Conservation (phyloP, 37 sponge, comb jelly and placozoan species). For the Dysidea cf. avara region DNA sequence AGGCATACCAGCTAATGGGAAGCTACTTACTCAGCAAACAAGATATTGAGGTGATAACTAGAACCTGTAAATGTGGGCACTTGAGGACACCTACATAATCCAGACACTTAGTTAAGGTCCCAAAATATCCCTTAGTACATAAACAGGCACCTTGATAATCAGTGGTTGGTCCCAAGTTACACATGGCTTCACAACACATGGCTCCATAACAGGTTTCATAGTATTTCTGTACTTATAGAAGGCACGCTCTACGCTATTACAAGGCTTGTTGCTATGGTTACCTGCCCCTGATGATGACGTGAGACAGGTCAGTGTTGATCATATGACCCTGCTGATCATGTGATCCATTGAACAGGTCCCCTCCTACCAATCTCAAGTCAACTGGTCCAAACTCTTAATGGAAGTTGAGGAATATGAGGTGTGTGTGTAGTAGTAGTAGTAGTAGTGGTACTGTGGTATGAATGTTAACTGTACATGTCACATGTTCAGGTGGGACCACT, state of each 20-base stretch:
- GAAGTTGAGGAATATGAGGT: slow-evolving; percentile 73
- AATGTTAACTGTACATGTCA: too few species aligned
- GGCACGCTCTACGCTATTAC: slow-evolving; percentile 38
- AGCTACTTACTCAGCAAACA: slow-evolving; percentile 68
- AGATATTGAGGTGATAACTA: slow-evolving; percentile 18
- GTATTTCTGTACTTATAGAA: slow-evolving; percentile 17
- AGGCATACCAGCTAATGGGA: slow-evolving; percentile 62
- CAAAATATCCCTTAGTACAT: too few species aligned
- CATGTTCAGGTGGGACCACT: too few species aligned
- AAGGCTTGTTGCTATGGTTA: slow-evolving; percentile 63
- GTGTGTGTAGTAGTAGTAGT: too few species aligned
- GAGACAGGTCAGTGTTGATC: neutral
- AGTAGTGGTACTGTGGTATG: too few species aligned
- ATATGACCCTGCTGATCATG: too few species aligned
- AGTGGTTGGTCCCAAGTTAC: neutral
- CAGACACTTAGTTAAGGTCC: too few species aligned
- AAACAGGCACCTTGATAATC: neutral
- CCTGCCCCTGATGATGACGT: slow-evolving; percentile 2
- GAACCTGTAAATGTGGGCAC: neutral
- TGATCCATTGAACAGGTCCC: too few species aligned
- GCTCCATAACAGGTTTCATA: too few species aligned
- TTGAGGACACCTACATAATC: too few species aligned
- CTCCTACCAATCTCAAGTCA: slow-evolving; percentile 48
- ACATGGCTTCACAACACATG: neutral
- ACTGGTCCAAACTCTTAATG: slow-evolving; percentile 61